phyloP scores from a whole-genome alignment of 2,888 invertebrate species.

The Andrena bicolor region DNA sequence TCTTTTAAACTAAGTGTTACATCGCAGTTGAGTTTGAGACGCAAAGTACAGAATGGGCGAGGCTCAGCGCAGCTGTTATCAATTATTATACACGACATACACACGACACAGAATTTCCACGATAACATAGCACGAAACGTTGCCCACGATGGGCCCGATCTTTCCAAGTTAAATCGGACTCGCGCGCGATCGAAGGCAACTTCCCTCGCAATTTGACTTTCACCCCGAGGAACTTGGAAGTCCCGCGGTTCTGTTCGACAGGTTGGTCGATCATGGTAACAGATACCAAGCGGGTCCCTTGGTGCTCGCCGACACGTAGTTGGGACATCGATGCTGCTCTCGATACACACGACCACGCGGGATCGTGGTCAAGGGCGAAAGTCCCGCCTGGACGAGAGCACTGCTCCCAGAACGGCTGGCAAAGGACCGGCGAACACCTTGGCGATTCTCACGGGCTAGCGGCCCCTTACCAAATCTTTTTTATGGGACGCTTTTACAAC shows the following conservation, averaged over 20 bases:
- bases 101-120: neutral
- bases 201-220: constrained; percentile 40
- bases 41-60: too few relatives aligned
- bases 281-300: constrained; percentile 1
- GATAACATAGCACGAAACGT: neutral
- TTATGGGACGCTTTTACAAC: constrained; percentile 24
- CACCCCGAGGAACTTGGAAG: constrained; percentile 26
- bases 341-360: constrained; percentile 37
- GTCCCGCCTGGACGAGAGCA: constrained; percentile 40
- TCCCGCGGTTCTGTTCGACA: constrained; percentile 40
- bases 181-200: constrained; percentile 14
- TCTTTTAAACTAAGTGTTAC: too few relatives aligned
- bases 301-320: constrained; percentile 8
- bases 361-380: constrained; percentile 58
- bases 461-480: constrained; percentile 1
- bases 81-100: too few relatives aligned
- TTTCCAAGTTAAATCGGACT: constrained; percentile 52
- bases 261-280: constrained; percentile 42
- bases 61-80: too few relatives aligned
- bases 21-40: too few relatives aligned
- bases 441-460: constrained; percentile 10
- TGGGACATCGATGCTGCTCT: constrained; percentile 36
- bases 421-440: constrained; percentile 45
- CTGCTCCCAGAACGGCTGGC: neutral
- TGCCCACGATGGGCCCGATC: neutral